Conservation (phyloP, 2,797 vertebrate genomes). For the Girardinus metallicus region DNA sequence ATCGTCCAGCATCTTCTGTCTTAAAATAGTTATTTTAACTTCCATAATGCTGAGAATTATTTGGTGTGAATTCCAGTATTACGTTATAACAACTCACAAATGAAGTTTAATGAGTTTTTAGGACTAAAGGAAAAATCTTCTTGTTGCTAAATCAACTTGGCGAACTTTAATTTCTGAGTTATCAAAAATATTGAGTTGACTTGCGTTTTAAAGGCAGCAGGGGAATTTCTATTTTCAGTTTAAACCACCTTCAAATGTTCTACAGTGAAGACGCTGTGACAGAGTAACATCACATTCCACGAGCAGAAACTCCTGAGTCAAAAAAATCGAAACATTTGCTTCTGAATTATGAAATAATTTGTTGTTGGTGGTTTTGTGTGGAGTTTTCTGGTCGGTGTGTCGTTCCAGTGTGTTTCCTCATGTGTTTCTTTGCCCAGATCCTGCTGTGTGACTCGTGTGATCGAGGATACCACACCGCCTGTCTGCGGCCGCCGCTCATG, state of each 20-base stretch:
- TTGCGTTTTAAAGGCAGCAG: too few relatives aligned
- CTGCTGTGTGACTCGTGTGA: slow-evolving; percentile 96
- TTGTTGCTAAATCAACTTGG: too few relatives aligned
- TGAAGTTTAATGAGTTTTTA: too few relatives aligned
- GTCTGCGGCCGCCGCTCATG: slow-evolving; percentile 96
- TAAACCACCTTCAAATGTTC: neutral
- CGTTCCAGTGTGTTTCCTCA: neutral
- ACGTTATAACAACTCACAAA: too few relatives aligned
- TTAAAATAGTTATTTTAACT: too few relatives aligned
- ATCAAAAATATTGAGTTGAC: too few relatives aligned
- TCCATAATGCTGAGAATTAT: too few relatives aligned
- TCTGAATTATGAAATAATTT: neutral
- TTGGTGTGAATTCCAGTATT: too few relatives aligned
- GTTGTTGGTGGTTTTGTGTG: neutral
- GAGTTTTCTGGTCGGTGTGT: neutral
- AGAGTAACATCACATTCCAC: neutral
- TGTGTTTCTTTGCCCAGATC: slow-evolving; percentile 80
- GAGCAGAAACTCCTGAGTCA: neutral
- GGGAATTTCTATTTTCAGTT: too few relatives aligned
- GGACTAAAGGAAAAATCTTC: too few relatives aligned
- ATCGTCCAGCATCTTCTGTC: too few relatives aligned
- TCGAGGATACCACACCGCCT: slow-evolving; percentile 95
- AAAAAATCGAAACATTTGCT: neutral
- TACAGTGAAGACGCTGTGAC: neutral
- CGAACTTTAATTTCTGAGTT: too few relatives aligned